Base-by-base conservation (phyloP, 2,888 invertebrate genomes). In the Epinotia nisella region DNA sequence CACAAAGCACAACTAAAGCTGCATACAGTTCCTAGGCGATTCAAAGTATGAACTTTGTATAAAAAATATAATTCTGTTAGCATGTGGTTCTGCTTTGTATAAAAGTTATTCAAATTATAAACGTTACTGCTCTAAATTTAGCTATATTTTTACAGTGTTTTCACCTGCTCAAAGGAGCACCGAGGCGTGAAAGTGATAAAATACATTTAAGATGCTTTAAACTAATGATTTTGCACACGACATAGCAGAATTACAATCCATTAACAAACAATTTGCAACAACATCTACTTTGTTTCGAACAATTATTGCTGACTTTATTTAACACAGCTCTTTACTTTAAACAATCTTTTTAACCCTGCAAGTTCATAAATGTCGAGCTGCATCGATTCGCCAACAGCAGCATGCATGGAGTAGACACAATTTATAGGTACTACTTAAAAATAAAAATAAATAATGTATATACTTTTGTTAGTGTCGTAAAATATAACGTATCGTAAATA, bases 401-500 rank as follows among this genome's bases (percentile, higher is more conserved):
- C 73, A 76, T 68, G 55, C 65, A 59, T 76, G 58, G 72, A 74
- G 72, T 64, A 65, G 75, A 74, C 51, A 17, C 73, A 73, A 69
- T 61, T 74, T 65, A 74, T 74, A 73, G 49, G 51, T 58, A 68
- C 69, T 73, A 68, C 73, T 69, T 69, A 58, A 69, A 69, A 84
- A 81, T 80, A 83, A 85, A 85, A 84, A 82, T 83, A 84, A 84
- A 83, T 74, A 76, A 77, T 49, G 29, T 82, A 84, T 84, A 84
- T 84, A 82, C 80, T 83, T 83, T 84, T 84, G 83, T 84, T 85
- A 80, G 79, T 76, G 82, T 86, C 86, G 85, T 90, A 87, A 90
- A 90, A 83, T 85, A 85, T 81, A 79, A 82, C 84, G 80, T 87
- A 85, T 88, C 87, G 86, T 89, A 89, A 90, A 89, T 82, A 83